Percentiles rank a stretch among this genome's conserved stretches.
These are phyloP conservation scores for Trachelus troglodyta DNA, from an alignment of 2,888 invertebrate species.

Conservation along the genomic window DNA sequence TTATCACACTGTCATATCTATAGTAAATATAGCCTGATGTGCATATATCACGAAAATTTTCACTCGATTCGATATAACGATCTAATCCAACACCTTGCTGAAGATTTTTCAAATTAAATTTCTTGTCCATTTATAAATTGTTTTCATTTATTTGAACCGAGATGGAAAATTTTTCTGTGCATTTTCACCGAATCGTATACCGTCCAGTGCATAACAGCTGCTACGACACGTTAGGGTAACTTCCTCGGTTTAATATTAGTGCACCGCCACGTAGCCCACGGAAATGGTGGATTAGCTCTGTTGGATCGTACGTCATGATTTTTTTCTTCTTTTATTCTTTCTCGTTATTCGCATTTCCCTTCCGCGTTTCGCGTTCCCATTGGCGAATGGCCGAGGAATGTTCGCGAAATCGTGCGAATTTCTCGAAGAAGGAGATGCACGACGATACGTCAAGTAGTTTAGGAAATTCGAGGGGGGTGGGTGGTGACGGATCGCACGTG, in stretches of 20 bases:
- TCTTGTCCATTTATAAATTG: not conserved
- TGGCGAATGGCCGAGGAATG: not conserved
- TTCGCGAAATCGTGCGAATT: not conserved
- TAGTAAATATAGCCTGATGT: not conserved
- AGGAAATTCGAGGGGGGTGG: not conserved
- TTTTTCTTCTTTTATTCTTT: not conserved
- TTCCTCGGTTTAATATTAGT: not conserved
- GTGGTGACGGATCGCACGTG: too few species aligned
- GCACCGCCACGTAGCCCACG: not conserved
- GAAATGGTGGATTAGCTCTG: not conserved
- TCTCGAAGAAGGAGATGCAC: not conserved
- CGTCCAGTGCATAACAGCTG: not conserved
- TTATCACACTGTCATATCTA: not conserved
- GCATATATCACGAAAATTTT: too few species aligned
- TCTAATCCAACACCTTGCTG: not conserved
- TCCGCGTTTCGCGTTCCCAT: not conserved
- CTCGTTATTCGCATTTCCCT: not conserved
- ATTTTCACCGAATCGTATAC: not conserved
- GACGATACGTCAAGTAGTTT: not conserved
- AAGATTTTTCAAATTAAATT: not conserved
- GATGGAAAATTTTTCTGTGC: not conserved
- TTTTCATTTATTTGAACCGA: not conserved
- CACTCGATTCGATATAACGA: too few species aligned
- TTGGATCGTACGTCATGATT: not conserved
- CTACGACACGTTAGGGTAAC: not conserved